Evolutionary conservation across 2,797 vertebrate genomes (phyloP).

Genomic region (Gambusia yucatana): DNA sequence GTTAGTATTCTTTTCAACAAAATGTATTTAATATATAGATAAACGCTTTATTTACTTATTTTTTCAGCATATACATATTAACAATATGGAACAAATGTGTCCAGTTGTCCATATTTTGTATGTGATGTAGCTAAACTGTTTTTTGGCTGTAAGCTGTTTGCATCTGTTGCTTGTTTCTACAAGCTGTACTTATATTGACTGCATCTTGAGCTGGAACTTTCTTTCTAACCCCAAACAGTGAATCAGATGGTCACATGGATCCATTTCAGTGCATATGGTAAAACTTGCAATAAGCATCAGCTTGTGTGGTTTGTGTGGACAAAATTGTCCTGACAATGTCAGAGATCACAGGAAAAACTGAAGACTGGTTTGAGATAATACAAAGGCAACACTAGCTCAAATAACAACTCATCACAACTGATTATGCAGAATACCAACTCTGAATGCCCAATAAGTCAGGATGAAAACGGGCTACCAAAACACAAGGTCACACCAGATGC

Average conservation of each 20-base stretch:
- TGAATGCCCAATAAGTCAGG: neutral
- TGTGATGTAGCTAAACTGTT: neutral
- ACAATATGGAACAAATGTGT: neutral
- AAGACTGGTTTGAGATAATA: neutral
- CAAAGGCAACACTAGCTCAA: neutral
- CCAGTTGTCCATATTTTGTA: neutral
- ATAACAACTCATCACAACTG: neutral
- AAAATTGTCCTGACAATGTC: neutral
- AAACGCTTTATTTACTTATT: neutral
- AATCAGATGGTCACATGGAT: neutral
- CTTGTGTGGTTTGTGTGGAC: neutral
- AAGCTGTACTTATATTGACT: neutral
- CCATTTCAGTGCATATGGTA: neutral
- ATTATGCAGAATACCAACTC: neutral
- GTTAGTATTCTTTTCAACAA: neutral
- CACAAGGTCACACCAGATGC: neutral
- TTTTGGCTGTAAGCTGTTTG: neutral
- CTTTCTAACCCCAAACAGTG: neutral
- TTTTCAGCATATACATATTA: neutral
- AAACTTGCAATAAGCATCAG: neutral
- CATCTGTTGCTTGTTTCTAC: neutral
- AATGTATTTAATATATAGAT: neutral
- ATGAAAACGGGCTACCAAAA: neutral
- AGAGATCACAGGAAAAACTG: neutral
- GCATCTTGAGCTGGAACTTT: neutral